Evolutionary conservation across 2,797 vertebrate species (phyloP).

Genomic region (Eptatretus atami): DNA sequence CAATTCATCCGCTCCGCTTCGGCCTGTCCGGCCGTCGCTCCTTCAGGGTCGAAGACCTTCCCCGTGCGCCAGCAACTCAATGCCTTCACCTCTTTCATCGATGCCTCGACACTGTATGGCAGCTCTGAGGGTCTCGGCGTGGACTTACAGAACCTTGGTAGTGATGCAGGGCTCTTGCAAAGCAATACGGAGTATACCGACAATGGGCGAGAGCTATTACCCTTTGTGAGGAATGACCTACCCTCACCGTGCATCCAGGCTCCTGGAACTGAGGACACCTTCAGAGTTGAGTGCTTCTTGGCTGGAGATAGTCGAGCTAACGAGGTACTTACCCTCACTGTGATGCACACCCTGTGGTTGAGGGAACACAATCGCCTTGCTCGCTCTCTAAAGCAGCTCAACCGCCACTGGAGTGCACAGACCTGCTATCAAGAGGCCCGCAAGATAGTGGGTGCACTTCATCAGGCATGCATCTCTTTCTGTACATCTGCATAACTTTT

Average conservation of each 20-base stretch:
- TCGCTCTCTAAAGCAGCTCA: slow-evolving; percentile 20
- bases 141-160: slow-evolving; percentile 27
- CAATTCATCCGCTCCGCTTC: slow-evolving; percentile 48
- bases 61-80: slow-evolving; percentile 49
- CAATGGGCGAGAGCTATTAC: slow-evolving; percentile 23
- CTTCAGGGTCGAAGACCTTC: not conserved
- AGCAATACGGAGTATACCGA: slow-evolving; percentile 24
- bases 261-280: not conserved
- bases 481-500: too few species aligned
- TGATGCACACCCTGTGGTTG: slow-evolving; percentile 52
- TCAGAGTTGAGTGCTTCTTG: slow-evolving; percentile 38
- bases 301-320: slow-evolving; percentile 49
- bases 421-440: slow-evolving; percentile 45
- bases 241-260: slow-evolving; percentile 27
- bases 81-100: slow-evolving; percentile 42
- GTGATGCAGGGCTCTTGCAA: slow-evolving; percentile 28
- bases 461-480: slow-evolving; percentile 28
- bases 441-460: slow-evolving; percentile 52
- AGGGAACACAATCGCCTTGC: slow-evolving; percentile 68
- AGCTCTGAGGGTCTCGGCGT: slow-evolving; percentile 16
- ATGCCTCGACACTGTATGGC: slow-evolving; percentile 57
- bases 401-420: slow-evolving; percentile 39
- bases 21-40: slow-evolving; percentile 17
- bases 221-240: slow-evolving; percentile 15
- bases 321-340: slow-evolving; percentile 29